Conservation (phyloP, 2,113 vertebrate species). For the Misgurnus mizolepis region DNA sequence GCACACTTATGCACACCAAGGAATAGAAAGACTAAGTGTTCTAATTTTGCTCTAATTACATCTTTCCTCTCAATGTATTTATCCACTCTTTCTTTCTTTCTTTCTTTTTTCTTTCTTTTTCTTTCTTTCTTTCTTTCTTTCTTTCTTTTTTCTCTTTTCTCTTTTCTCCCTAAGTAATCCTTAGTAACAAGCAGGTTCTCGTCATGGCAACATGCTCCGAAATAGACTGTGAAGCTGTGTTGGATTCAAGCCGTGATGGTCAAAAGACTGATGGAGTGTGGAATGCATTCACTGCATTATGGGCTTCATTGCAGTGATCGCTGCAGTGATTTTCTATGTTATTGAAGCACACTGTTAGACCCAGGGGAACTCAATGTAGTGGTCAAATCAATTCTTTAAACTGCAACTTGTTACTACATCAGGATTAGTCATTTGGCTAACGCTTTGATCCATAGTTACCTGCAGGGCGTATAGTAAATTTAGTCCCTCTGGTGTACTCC, state of each 20-base stretch:
- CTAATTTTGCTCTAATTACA: constrained; percentile 8
- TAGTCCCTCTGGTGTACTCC: constrained; percentile 2
- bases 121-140: neutral
- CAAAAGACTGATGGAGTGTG: constrained; percentile 43
- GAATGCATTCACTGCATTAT: constrained; percentile 32
- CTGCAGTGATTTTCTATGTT: constrained; percentile 19
- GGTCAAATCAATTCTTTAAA: constrained; percentile 24
- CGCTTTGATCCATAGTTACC: constrained; percentile 24
- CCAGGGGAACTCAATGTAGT: neutral
- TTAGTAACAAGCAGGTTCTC: constrained; percentile 39
- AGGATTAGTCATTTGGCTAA: constrained; percentile 24
- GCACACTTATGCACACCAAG: neutral
- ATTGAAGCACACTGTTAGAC: constrained; percentile 15
- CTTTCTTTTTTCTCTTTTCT: neutral
- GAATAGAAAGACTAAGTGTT: neutral
- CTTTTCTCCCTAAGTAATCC: constrained; percentile 23
- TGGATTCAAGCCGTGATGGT: constrained; percentile 29
- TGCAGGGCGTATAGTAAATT: constrained; percentile 1
- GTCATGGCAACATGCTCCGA: constrained; percentile 48
- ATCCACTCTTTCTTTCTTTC: neutral
- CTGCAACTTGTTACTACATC: neutral
- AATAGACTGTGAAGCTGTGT: constrained; percentile 36
- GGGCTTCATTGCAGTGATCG: constrained; percentile 5
- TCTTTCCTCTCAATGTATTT: neutral
- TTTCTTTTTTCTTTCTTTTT: neutral